Conservation (phyloP, 2,797 vertebrate species). For the Menidia menidia region DNA sequence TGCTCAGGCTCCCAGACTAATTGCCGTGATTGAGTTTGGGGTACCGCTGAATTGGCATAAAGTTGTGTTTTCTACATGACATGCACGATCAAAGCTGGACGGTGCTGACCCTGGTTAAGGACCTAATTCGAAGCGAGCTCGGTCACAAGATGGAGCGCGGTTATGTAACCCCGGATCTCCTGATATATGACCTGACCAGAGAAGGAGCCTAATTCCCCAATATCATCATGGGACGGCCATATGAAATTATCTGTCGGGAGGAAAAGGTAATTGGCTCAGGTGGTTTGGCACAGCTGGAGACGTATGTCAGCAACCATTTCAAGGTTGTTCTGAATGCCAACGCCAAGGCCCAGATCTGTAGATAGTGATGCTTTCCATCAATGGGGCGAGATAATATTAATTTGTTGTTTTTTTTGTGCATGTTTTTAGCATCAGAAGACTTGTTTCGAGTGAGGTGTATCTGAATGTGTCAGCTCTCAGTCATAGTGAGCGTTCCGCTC, state of each 20-base stretch:
- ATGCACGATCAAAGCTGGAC: constrained; percentile 43
- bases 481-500: not conserved
- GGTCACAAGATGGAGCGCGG: constrained; percentile 67
- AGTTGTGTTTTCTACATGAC: constrained; percentile 34
- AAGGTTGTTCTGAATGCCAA: not conserved
- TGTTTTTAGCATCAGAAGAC: not conserved
- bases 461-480: too few relatives aligned
- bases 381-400: too few relatives aligned
- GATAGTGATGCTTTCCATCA: not conserved
- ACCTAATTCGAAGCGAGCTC: constrained; percentile 59
- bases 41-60: constrained; percentile 42
- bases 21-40: constrained; percentile 58
- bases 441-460: not conserved
- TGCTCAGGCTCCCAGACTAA: constrained; percentile 32
- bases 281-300: constrained; percentile 14
- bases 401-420: too few relatives aligned
- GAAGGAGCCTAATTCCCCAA: constrained; percentile 18
- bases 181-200: constrained; percentile 22
- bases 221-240: constrained; percentile 47
- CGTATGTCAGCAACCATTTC: not conserved
- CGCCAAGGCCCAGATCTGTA: not conserved
- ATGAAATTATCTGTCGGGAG: constrained; percentile 46
- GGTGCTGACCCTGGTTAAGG: constrained; percentile 54
- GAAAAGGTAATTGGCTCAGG: constrained; percentile 26
- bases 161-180: constrained; percentile 37